Conservation (phyloP, 2,113 vertebrate genomes). For the Psammodynastes pulverulentus region DNA sequence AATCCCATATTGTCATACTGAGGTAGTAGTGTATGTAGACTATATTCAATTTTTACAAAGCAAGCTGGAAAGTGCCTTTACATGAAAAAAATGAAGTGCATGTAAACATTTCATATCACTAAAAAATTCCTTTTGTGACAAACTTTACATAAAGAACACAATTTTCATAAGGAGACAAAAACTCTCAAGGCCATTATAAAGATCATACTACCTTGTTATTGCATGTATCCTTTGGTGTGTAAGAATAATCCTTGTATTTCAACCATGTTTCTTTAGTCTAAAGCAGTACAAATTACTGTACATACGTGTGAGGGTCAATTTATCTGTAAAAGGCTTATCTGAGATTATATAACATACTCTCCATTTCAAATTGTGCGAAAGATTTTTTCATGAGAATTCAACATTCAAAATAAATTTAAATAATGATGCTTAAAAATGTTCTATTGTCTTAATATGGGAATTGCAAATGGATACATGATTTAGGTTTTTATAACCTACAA, state of each 20-base stretch:
- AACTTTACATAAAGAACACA: neutral
- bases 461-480: neutral
- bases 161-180: neutral
- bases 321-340: neutral
- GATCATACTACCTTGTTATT: neutral
- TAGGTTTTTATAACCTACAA: neutral
- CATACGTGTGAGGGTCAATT: neutral
- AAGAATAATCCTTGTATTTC: neutral
- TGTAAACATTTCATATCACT: neutral
- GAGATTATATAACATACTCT: neutral
- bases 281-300: neutral
- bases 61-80: neutral
- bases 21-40: neutral
- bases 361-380: neutral
- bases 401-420: neutral
- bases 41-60: neutral
- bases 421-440: neutral
- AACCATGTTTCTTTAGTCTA: neutral
- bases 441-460: neutral
- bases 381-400: neutral
- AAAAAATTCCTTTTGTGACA: neutral
- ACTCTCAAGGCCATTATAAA: neutral
- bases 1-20: neutral
- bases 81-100: neutral
- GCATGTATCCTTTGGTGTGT: slow-evolving; percentile 3